Conservation (phyloP, 2,888 invertebrate species). For the Meloe dianella region DNA sequence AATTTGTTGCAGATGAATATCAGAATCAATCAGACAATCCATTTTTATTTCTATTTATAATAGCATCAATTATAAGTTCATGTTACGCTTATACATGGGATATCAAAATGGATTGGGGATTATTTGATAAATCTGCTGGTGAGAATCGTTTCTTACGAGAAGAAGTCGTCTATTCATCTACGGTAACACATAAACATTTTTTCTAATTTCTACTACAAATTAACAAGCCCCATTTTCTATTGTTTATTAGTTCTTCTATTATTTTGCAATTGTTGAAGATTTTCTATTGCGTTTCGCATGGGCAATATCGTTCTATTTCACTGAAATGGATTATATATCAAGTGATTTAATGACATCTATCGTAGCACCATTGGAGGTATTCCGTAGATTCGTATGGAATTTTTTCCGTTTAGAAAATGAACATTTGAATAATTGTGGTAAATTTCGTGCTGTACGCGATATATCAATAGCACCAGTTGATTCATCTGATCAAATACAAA, state of each 20-base stretch:
- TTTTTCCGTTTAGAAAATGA: slow-evolving; percentile 90
- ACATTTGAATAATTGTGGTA: slow-evolving; percentile 88
- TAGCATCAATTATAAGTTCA: slow-evolving; percentile 71
- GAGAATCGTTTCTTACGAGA: slow-evolving; percentile 77
- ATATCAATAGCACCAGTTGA: slow-evolving; percentile 81
- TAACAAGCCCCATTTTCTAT: too few species aligned
- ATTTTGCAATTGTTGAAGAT: slow-evolving; percentile 83
- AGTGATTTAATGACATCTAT: slow-evolving; percentile 72
- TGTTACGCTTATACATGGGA: slow-evolving; percentile 86
- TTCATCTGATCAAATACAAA: slow-evolving; percentile 74
- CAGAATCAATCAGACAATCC: slow-evolving; percentile 65
- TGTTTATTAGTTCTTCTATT: slow-evolving; percentile 81
- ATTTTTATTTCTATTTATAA: slow-evolving; percentile 74
- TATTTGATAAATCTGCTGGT: slow-evolving; percentile 77
- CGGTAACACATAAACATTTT: too few species aligned
- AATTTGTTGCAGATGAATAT: slow-evolving; percentile 57
- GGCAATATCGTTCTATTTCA: slow-evolving; percentile 74
- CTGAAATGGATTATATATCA: slow-evolving; percentile 68
- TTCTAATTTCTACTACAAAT: slow-evolving; percentile 34
- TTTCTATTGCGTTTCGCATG: slow-evolving; percentile 79
- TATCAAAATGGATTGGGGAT: slow-evolving; percentile 89
- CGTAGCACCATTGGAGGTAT: slow-evolving; percentile 72
- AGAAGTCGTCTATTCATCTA: slow-evolving; percentile 80
- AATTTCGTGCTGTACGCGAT: slow-evolving; percentile 86
- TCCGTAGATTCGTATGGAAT: slow-evolving; percentile 81